Evolutionary conservation across 2,888 invertebrate species (phyloP), one percentile per base, ranked within the genome.

Genomic region (Caenorhabditis drosophilae): DNA sequence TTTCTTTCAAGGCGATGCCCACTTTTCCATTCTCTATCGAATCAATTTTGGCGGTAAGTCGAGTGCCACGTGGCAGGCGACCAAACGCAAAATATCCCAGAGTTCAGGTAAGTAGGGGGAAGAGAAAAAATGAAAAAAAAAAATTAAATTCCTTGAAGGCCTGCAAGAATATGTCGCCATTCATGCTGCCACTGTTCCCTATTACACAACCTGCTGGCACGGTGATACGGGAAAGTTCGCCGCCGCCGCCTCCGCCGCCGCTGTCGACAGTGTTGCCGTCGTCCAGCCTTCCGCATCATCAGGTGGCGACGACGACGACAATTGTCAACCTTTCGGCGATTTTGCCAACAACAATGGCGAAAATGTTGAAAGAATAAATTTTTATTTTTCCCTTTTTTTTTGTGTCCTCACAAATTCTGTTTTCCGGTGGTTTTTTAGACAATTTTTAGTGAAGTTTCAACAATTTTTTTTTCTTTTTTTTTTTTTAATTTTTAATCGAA

Each of bases 81-180:
- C 86, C 86, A 3, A 86, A 86, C 71, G 85, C 85, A 46, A 86
- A 86, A 72, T 86, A 86, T 74, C 86, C 86, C 2, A 78, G 85
- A 16, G 85, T 86, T 27, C 81, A 81, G 74, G 78, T 77, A 36
- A 22, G 11, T 25, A 15, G 18, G n/a, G n/a, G n/a, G n/a, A n/a
- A n/a, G n/a, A n/a, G n/a, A n/a, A n/a, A n/a, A n/a, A n/a, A n/a
- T 20, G n/a, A 22, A 18, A 7, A 23, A 25, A 3, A 9, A 15
- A 41, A 12, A 25, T 50, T 41, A 11, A 2, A 6, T 36, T 36
- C 18, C 34, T 27, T 34, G 2, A 16, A 86, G 78, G 86, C 86
- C 0, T 84, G 86, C 76, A 86, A 86, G 73, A 85, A 84, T 58
- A 79, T 85, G 63, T 84, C 84, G 6, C 84, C 84, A 11, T 81